A percentile compares a stretch with the other conserved stretches of the same genome.
Conservation (phyloP, 2,797 vertebrate species). For the Eulemur rubriventer region DNA sequence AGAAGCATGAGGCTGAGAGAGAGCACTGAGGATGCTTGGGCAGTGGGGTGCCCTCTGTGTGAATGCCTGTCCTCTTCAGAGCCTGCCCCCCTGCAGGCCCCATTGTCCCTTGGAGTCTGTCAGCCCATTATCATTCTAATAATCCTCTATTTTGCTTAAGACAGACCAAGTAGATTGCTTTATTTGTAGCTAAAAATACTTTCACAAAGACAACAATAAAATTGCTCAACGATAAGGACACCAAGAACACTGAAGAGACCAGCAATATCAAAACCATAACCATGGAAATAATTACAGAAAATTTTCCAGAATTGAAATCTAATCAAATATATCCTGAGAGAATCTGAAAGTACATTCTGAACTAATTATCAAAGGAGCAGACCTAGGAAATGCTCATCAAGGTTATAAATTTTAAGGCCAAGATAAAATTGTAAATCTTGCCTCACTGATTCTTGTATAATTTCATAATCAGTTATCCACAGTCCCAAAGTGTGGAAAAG, state of each 20-base stretch:
- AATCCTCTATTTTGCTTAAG: neutral
- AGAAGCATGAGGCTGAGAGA: neutral
- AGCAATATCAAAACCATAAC: neutral
- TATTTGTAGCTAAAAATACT: slow-evolving; percentile 24
- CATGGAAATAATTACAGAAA: neutral
- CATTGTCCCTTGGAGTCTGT: neutral
- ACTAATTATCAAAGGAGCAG: slow-evolving; percentile 6
- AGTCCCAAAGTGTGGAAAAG: neutral
- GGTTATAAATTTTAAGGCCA: neutral
- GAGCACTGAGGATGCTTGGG: neutral
- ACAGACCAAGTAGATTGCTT: neutral
- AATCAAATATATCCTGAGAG: slow-evolving; percentile 4
- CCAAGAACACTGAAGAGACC: neutral
- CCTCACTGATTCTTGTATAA: neutral
- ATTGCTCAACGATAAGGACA: neutral
- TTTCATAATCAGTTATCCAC: neutral
- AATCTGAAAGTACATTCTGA: neutral
- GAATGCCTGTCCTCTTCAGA: neutral
- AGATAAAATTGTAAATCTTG: neutral
- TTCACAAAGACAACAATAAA: neutral
- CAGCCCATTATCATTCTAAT: neutral
- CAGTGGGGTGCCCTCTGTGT: no score
- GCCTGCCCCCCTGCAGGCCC: neutral
- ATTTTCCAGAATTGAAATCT: neutral
- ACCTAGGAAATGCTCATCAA: neutral